Base-by-base conservation (phyloP, 2,113 vertebrate genomes). In the Lonchura striata region DNA sequence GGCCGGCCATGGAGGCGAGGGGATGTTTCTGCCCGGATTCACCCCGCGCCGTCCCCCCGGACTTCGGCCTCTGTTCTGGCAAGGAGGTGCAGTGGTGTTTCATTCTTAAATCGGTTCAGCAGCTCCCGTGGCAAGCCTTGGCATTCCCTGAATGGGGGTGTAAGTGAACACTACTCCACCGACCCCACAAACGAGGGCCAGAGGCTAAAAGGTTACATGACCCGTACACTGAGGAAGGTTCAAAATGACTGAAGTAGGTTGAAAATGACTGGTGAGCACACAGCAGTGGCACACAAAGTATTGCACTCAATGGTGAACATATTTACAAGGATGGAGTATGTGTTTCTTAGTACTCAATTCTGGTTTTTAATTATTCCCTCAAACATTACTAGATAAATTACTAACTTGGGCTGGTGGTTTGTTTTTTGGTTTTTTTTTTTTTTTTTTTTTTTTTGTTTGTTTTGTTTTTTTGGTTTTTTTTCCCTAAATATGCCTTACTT, bases 1-100 rank as follows among this genome's bases (percentile, higher is more conserved):
- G 47, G 35, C 46, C 33, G 56, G 4, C 24, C 53, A 4, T 21
- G 6, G 5, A 16, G 47, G 11, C 15, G 3, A 13, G 0, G 37
- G 3, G 8, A 8, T 57, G 39, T 0, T 13, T 7, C 35, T 9
- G 59, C 30, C 3, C 0, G 23, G 8, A 2, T 10, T 10, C 14
- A 7, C 0, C 16, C 72, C 1, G n/a, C 3, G 44, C 37, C 37
- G 7, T 13, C 47, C 41, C 13, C 50, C 13, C 4, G 7, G 4
- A 31, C 56, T 53, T 30, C 39, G 56, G 39, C 11, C 53, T 17
- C 47, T 17, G 46, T 3, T 17, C 57, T 23, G 35, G 41, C 57
- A 23, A 27, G 52, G 37, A 50, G 28, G 2, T 6, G 7, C 1
- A 1, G 60, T 1, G 33, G 7, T 3, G n/a, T n/a, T 31, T 46